Evolutionary conservation across 1,140 invertebrate species (phyloP).

Genomic region (Cephus cinctus): DNA sequence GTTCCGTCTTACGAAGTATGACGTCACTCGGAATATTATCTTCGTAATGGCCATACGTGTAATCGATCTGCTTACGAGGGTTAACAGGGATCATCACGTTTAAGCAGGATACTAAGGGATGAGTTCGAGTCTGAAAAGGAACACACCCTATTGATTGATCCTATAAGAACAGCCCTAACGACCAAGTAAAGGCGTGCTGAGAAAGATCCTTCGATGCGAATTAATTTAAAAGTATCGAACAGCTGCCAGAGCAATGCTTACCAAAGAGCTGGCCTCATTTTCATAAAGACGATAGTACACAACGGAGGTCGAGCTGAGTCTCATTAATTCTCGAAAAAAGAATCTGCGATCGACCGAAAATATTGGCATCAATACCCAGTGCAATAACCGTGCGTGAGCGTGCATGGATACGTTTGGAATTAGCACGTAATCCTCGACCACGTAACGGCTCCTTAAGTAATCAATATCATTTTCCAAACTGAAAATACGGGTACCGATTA

Average conservation of each 20-base stretch:
- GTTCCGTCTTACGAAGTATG: background rate
- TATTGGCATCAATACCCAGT: conserved; percentile 60
- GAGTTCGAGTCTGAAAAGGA: conserved; percentile 28
- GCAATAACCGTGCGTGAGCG: conserved; percentile 56
- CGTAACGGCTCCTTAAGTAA: conserved; percentile 55
- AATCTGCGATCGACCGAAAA: conserved; percentile 59
- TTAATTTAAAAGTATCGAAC: too few relatives aligned
- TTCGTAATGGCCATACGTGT: conserved; percentile 22
- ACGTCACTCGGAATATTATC: conserved; percentile 7
- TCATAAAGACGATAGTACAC: conserved; percentile 56
- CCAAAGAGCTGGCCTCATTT: conserved; percentile 38
- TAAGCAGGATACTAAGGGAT: conserved; percentile 34
- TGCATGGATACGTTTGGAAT: conserved; percentile 45
- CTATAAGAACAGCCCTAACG: too few relatives aligned
- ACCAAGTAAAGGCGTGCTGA: too few relatives aligned
- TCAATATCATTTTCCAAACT: conserved; percentile 53
- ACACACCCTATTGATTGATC: too few relatives aligned
- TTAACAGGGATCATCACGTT: conserved; percentile 41
- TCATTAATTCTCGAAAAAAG: conserved; percentile 62
- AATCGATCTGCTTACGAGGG: conserved; percentile 38
- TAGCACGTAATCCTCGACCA: conserved; percentile 58
- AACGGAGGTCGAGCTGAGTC: conserved; percentile 46
- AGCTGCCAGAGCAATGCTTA: too few relatives aligned
- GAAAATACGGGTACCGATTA: conserved; percentile 17
- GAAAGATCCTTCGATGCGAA: too few relatives aligned